Conservation (phyloP, 2,113 vertebrate genomes). For the Mormyrus iriodes region DNA sequence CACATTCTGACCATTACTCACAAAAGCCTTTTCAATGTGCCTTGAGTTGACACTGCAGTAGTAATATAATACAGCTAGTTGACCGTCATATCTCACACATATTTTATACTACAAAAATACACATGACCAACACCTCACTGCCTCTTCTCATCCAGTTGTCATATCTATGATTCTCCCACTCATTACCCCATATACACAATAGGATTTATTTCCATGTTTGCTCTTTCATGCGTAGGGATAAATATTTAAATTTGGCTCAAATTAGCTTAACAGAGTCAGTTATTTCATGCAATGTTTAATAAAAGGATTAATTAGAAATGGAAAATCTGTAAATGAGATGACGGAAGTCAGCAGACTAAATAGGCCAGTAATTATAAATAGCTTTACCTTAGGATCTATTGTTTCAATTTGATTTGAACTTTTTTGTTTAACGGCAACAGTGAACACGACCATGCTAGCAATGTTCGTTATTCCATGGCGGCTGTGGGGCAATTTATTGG, state of each 20-base stretch:
- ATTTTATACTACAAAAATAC: background rate
- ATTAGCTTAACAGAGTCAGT: constrained; percentile 14
- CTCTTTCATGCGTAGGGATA: background rate
- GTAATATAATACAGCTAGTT: background rate
- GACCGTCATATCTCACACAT: background rate
- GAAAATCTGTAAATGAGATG: constrained; percentile 18
- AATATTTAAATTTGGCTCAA: background rate
- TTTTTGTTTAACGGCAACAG: background rate
- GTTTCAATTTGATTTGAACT: constrained; percentile 2
- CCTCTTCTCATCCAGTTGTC: background rate
- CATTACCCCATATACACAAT: background rate
- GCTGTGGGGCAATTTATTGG: background rate
- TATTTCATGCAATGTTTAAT: constrained; percentile 22
- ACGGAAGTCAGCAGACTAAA: constrained; percentile 10
- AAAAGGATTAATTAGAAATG: constrained; percentile 21
- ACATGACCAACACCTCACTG: background rate
- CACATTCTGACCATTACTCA: background rate
- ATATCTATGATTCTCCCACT: background rate
- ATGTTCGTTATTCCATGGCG: background rate
- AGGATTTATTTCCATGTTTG: background rate
- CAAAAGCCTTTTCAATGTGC: background rate
- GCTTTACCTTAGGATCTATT: constrained; percentile 18
- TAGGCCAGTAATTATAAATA: constrained; percentile 15
- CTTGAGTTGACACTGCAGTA: background rate
- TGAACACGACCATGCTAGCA: background rate